Conservation (phyloP, 2,888 invertebrate genomes). For the Oxycera nigricornis region DNA sequence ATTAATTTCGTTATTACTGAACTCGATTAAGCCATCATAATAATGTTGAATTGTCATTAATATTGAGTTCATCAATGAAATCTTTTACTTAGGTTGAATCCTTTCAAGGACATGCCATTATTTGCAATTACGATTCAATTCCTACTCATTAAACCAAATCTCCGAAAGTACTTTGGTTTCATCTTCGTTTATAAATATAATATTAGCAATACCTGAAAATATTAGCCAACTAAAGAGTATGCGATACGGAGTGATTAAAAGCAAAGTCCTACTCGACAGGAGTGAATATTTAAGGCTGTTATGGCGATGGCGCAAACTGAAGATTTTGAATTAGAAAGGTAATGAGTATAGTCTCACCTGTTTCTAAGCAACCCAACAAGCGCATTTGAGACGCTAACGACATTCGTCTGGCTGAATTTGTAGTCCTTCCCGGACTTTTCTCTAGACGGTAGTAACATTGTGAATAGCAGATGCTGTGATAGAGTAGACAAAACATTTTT, state of each 20-base stretch:
- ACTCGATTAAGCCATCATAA: too few relatives aligned
- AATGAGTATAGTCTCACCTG: not conserved
- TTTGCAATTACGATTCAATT: too few relatives aligned
- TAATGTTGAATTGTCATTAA: too few relatives aligned
- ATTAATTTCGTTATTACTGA: too few relatives aligned
- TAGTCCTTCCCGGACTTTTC: not conserved
- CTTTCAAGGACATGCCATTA: too few relatives aligned
- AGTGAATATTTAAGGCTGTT: slow-evolving; percentile 37
- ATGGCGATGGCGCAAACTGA: not conserved
- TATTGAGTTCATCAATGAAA: too few relatives aligned
- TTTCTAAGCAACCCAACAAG: not conserved
- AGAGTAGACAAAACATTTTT: too few relatives aligned
- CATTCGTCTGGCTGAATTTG: not conserved
- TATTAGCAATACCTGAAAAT: too few relatives aligned
- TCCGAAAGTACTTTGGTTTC: too few relatives aligned
- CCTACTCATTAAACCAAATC: too few relatives aligned
- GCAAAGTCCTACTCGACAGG: slow-evolving; percentile 15
- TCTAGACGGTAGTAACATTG: slow-evolving; percentile 7
- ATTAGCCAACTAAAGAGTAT: slow-evolving; percentile 4
- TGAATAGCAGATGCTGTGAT: not conserved
- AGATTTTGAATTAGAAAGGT: not conserved
- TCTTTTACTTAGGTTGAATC: too few relatives aligned
- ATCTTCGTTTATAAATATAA: too few relatives aligned
- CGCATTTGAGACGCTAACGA: not conserved
- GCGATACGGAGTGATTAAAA: slow-evolving; percentile 34